A percentile compares a stretch with the other conserved stretches of the same genome.
Conservation (phyloP, 92 coral and sea anemone species). For the Anthopleura xanthogrammica region DNA sequence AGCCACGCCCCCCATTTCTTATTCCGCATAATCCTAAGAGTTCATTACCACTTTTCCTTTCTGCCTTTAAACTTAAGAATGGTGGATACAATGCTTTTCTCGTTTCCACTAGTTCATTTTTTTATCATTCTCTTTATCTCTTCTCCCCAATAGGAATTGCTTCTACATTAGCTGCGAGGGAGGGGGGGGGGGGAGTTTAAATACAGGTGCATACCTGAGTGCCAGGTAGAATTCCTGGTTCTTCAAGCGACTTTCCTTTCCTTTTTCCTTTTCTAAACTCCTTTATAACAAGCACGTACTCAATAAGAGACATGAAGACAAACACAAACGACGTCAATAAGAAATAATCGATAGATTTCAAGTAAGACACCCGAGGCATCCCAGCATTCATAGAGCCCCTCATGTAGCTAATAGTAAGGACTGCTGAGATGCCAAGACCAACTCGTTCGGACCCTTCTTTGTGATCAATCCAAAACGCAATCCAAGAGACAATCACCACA, state of each 20-base stretch:
- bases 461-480: conserved; percentile 88
- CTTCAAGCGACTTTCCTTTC: conserved; percentile 15
- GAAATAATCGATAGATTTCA: conserved; percentile 92
- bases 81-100: no score
- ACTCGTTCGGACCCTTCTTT: conserved; percentile 84
- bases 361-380: conserved; percentile 91
- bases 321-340: conserved; percentile 86
- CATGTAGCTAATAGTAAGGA: conserved; percentile 93
- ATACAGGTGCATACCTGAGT: conserved; percentile 19
- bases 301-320: conserved; percentile 88
- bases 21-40: no score
- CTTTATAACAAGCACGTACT: conserved; percentile 84
- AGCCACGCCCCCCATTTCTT: no score
- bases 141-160: no score
- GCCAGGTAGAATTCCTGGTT: conserved; percentile 21
- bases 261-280: conserved; percentile 57
- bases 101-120: no score
- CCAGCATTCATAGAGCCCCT: conserved; percentile 90
- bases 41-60: no score
- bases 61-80: no score
- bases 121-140: no score
- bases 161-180: no score
- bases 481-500: conserved; percentile 82
- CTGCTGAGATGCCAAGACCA: conserved; percentile 86
- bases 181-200: background rate